Evolutionary conservation across 2,797 vertebrate genomes (phyloP), one percentile per base, ranked within the genome.

Genomic region (Australoheros facetus): DNA sequence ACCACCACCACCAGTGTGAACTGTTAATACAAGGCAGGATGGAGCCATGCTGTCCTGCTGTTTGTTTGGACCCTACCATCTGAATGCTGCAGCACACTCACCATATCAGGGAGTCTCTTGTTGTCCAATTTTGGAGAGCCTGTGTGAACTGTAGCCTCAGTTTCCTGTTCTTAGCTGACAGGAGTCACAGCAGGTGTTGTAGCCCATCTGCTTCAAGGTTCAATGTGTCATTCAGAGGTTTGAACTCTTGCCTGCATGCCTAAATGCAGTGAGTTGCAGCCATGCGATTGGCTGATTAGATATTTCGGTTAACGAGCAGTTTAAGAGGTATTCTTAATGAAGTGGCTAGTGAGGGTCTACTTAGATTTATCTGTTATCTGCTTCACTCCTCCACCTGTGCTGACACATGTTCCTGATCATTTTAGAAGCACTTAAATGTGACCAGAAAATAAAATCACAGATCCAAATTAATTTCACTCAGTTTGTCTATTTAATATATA

Each of bases 401-500:
- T 1, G 39, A 9, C 62, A 48, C 62, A 66, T 48, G 23, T 66
- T 66, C 23, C 0, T 0, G 42, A 66, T 66, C 42, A 48, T 28
- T 66, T 48, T 19, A 66, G 2, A 66, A 45, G 39, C 60, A 45
- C 14, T 37, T 10, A 37, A 37, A 37, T 10, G 34, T 9, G 34
- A 37, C 34, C 34, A 37, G 8, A 37, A 37, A 37, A 37, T 37
- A 37, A 37, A 37, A 84, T 55, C 73, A 82, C 73, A 88, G 71
- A 91, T 79, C 56, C 84, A 48, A 37, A 58, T 85, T 83, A 13
- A 83, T 91, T 95, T 94, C 94, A 95, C 94, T 96, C 96, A 95
- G 91, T 96, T 96, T 96, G 95, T 96, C 96, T 96, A 96, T 96
- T 96, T 96, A 96, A 96, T 96, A 96, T 96, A 96, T 96, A 96